These are phyloP conservation scores for Tor tambroides DNA, from an alignment of 2,113 vertebrate genomes.

Conservation along the genomic window DNA sequence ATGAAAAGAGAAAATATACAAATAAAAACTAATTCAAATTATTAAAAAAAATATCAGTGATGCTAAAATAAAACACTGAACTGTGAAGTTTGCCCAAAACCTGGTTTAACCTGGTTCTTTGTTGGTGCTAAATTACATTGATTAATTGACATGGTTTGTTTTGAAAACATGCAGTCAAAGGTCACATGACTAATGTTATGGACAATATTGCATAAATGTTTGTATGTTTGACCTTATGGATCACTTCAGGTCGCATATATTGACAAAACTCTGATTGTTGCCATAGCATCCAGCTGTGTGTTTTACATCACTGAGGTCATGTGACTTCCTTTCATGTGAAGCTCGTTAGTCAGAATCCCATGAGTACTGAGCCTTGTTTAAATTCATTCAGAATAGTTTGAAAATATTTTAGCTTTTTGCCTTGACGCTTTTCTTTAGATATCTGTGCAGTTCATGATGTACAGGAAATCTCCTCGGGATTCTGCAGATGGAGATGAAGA, in stretches of 20 bases:
- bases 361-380: background rate
- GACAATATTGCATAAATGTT: background rate
- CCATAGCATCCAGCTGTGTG: background rate
- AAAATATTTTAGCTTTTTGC: slow-evolving; percentile 30
- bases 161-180: background rate
- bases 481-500: slow-evolving; percentile 47
- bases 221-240: background rate
- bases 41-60: too few species aligned
- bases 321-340: slow-evolving; percentile 3
- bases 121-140: background rate
- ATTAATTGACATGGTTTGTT: background rate
- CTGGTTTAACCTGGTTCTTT: too few species aligned
- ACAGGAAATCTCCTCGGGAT: slow-evolving; percentile 56
- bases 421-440: slow-evolving; percentile 72
- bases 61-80: too few species aligned
- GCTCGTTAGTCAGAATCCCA: background rate
- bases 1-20: too few species aligned
- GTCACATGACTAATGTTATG: background rate
- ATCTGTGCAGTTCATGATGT: slow-evolving; percentile 74
- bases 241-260: background rate
- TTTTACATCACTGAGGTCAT: background rate
- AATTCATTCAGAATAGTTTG: background rate
- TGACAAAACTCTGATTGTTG: background rate
- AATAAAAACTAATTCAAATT: too few species aligned
- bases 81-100: background rate